These are phyloP conservation scores for Enteromius radiatus DNA, from an alignment of 2,797 vertebrate species.

Conservation along the genomic window DNA sequence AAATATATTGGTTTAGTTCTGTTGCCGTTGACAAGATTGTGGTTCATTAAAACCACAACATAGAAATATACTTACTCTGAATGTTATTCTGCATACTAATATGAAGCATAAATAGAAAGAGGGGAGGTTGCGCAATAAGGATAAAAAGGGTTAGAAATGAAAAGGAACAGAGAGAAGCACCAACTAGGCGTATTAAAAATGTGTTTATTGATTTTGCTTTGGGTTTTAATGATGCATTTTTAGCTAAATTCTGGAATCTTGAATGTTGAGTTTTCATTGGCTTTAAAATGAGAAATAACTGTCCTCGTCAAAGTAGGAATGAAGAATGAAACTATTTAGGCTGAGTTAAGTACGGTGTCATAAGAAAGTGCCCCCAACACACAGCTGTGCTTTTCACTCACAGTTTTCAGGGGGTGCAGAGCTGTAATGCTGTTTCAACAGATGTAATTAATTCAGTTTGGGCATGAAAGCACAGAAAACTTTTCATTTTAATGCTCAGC, in stretches of 20 bases:
- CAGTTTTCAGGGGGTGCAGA: neutral
- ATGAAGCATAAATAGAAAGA: conserved; percentile 15
- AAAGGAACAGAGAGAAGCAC: neutral
- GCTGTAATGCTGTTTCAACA: neutral
- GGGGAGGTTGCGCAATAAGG: neutral
- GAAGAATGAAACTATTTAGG: conserved; percentile 11
- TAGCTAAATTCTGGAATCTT: neutral
- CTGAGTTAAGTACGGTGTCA: neutral
- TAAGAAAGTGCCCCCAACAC: neutral
- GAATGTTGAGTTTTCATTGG: neutral
- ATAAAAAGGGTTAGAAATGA: conserved; percentile 1
- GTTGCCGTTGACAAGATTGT: conserved; percentile 23
- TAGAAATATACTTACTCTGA: conserved; percentile 23
- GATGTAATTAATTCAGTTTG: neutral
- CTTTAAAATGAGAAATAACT: neutral
- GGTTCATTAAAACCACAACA: conserved; percentile 35
- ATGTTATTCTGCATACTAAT: conserved; percentile 32
- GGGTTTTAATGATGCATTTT: neutral
- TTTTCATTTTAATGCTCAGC: neutral
- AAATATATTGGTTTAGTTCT: conserved; percentile 33
- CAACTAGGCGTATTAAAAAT: neutral
- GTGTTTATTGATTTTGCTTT: neutral
- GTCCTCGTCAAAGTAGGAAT: neutral
- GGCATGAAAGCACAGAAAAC: neutral
- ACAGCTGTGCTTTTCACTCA: neutral